Conservation (phyloP, 2,888 invertebrate genomes). For the Chironomus tentans region DNA sequence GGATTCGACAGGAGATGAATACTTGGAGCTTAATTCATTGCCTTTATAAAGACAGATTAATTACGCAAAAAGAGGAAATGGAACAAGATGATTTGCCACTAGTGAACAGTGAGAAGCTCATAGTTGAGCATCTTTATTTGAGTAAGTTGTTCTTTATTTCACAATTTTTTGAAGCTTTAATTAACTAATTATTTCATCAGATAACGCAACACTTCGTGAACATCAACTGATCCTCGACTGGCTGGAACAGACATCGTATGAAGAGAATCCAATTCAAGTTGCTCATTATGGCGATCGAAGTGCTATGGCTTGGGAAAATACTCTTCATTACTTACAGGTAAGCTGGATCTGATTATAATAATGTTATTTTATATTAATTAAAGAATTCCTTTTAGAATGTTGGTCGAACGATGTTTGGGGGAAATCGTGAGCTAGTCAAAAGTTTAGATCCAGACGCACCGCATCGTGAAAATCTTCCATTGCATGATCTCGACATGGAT, state of each 20-base stretch:
- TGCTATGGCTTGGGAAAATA: constrained; percentile 85
- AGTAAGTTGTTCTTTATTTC: constrained; percentile 43
- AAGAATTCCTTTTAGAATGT: constrained; percentile 36
- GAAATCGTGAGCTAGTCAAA: constrained; percentile 51
- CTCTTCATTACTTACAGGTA: constrained; percentile 63
- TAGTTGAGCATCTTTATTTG: constrained; percentile 40
- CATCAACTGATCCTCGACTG: constrained; percentile 85
- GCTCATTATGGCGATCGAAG: constrained; percentile 66
- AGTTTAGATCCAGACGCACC: constrained; percentile 87
- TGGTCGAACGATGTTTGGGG: constrained; percentile 50
- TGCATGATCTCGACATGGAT: constrained; percentile 80
- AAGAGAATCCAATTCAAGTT: constrained; percentile 45
- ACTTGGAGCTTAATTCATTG: constrained; percentile 81
- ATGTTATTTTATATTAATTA: background rate
- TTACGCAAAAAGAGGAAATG: constrained; percentile 39
- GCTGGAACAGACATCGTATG: constrained; percentile 73
- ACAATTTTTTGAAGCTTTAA: constrained; percentile 24
- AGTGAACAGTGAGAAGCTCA: constrained; percentile 48
- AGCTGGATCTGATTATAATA: constrained; percentile 33
- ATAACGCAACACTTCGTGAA: constrained; percentile 52
- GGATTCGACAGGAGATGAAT: constrained; percentile 73
- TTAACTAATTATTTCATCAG: constrained; percentile 35
- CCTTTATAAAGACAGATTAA: constrained; percentile 70
- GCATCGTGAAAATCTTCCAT: constrained; percentile 59
- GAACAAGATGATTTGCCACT: constrained; percentile 39